phyloP scores from a whole-genome alignment of 2,797 vertebrate genomes.

The Halcyon smyrnensis region DNA sequence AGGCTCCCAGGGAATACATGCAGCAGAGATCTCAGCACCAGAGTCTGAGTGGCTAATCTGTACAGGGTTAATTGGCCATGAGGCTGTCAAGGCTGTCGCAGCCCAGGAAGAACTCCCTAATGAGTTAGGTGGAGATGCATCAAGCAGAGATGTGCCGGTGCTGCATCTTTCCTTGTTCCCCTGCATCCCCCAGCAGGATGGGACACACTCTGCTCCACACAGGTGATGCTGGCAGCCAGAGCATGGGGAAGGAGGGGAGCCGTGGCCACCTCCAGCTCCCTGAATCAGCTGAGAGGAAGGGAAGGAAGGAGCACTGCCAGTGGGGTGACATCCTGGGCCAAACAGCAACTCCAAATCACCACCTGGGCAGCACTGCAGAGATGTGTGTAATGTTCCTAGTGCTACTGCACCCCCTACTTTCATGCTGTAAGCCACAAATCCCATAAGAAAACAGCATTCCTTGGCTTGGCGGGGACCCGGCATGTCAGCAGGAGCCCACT shows the following conservation, averaged over 20 bases:
- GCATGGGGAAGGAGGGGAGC: neutral
- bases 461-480: neutral
- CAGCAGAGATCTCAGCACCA: neutral
- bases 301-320: neutral
- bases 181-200: neutral
- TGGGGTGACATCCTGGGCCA: neutral
- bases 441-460: neutral
- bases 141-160: neutral
- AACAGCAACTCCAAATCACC: neutral
- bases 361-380: neutral
- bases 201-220: neutral
- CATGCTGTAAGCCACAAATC: neutral
- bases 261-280: neutral
- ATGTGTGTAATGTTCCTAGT: rapidly evolving
- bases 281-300: neutral
- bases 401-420: rapidly evolving
- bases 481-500: neutral
- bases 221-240: neutral
- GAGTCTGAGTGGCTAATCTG: neutral
- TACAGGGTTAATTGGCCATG: neutral
- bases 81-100: neutral
- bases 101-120: neutral
- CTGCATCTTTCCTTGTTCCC: rapidly evolving
- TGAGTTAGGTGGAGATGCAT: neutral
- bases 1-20: neutral